These are phyloP conservation scores for Samia ricini DNA, from an alignment of 1,140 invertebrate species.

Conservation along the genomic window DNA sequence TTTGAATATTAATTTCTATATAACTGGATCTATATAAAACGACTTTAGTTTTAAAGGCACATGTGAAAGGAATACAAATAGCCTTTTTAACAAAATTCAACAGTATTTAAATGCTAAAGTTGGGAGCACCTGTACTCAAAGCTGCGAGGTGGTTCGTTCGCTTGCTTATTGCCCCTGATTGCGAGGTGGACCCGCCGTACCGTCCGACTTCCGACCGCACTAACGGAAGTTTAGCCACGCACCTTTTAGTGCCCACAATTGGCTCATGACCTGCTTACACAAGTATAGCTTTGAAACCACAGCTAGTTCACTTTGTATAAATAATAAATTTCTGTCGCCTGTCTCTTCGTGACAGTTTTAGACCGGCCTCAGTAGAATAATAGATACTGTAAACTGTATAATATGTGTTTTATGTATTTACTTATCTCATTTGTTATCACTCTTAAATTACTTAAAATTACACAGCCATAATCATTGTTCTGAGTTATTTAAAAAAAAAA, in stretches of 20 bases:
- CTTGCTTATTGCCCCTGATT: constrained; percentile 20
- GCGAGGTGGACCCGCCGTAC: background rate
- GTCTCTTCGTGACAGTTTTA: too few species aligned
- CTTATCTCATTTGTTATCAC: too few species aligned
- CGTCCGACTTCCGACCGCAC: constrained; percentile 20
- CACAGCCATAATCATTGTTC: too few species aligned
- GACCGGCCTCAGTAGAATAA: too few species aligned
- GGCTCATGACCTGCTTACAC: constrained; percentile 37
- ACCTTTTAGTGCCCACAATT: constrained; percentile 32
- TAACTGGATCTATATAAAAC: background rate
- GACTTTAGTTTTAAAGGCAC: background rate
- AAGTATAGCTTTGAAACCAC: background rate
- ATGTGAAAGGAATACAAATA: background rate
- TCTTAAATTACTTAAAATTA: too few species aligned
- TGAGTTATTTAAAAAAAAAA: too few species aligned
- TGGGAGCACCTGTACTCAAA: constrained; percentile 16
- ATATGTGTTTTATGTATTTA: too few species aligned
- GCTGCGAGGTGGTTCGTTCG: constrained; percentile 6
- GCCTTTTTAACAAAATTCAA: background rate
- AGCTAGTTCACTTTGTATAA: background rate
- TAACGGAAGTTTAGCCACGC: constrained; percentile 47
- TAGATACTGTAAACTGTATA: too few species aligned
- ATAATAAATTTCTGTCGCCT: too few species aligned
- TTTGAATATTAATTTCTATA: too few species aligned
- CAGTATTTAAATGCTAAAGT: constrained; percentile 1